A percentile compares a stretch with the other conserved stretches of the same genome.
Conservation (phyloP, 2,797 vertebrate genomes). For the Iguana delicatissima region DNA sequence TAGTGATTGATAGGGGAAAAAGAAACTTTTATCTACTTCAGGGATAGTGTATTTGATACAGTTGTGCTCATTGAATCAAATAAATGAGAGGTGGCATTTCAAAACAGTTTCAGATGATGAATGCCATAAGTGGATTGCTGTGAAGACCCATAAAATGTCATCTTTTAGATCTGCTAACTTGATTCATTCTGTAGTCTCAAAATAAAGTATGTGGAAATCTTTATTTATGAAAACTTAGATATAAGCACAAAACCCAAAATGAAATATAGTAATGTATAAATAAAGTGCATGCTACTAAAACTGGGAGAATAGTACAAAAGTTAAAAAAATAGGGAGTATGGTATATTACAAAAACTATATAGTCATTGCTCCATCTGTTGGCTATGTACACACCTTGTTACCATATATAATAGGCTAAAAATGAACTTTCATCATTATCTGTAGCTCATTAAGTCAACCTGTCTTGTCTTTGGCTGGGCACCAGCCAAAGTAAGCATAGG, state of each 20-base stretch:
- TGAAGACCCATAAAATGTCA: conserved; percentile 66
- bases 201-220: conserved; percentile 67
- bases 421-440: background rate
- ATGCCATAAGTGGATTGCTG: conserved; percentile 51
- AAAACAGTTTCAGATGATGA: conserved; percentile 70
- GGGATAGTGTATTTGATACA: conserved; percentile 56
- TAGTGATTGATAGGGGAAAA: conserved; percentile 35
- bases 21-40: conserved; percentile 57
- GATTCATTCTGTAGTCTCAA: conserved; percentile 67
- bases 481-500: background rate
- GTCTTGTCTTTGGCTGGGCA: background rate
- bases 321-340: conserved; percentile 42
- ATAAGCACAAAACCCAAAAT: conserved; percentile 58
- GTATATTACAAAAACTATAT: conserved; percentile 31
- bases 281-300: conserved; percentile 49
- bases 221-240: conserved; percentile 65
- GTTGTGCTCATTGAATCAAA: conserved; percentile 62
- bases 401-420: background rate
- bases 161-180: conserved; percentile 57
- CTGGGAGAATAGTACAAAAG: conserved; percentile 5
- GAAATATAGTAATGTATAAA: conserved; percentile 56
- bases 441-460: background rate
- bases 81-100: conserved; percentile 68
- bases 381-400: background rate
- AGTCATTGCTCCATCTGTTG: conserved; percentile 21